phyloP scores from a whole-genome alignment of 2,113 vertebrate species.

The Scolopax mira region DNA sequence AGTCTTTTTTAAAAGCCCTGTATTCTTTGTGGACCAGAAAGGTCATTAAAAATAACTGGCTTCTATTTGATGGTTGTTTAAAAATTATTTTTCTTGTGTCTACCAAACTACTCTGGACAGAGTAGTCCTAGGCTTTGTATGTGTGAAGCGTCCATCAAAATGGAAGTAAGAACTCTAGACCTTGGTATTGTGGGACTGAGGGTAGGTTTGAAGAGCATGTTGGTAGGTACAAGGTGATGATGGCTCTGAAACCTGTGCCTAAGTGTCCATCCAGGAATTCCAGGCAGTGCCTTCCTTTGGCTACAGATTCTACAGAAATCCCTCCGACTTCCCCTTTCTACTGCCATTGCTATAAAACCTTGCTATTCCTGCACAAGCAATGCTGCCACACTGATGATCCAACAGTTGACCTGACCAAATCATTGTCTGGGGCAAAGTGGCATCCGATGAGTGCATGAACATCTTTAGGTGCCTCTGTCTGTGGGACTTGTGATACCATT shows the following conservation, averaged over 20 bases:
- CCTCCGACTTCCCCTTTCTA: not conserved
- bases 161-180: not conserved
- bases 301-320: not conserved
- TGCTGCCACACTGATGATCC: not conserved
- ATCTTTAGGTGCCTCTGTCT: rapidly evolving
- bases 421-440: not conserved
- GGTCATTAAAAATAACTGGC: not conserved
- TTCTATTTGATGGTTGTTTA: not conserved
- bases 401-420: not conserved
- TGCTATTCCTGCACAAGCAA: not conserved
- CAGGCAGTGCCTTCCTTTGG: not conserved
- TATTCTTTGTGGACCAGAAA: not conserved
- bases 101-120: not conserved
- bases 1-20: not conserved
- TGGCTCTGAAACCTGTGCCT: not conserved
- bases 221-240: not conserved
- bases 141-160: not conserved
- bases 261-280: not conserved
- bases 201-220: not conserved
- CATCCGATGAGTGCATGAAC: not conserved
- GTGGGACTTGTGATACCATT: not conserved
- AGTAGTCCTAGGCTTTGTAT: not conserved
- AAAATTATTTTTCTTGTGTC: not conserved
- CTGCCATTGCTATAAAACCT: not conserved
- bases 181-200: not conserved